A percentile compares a stretch with the other conserved stretches of the same genome.
Evolutionary conservation across 2,113 vertebrate genomes (phyloP).

Genomic region (Garra rufa): DNA sequence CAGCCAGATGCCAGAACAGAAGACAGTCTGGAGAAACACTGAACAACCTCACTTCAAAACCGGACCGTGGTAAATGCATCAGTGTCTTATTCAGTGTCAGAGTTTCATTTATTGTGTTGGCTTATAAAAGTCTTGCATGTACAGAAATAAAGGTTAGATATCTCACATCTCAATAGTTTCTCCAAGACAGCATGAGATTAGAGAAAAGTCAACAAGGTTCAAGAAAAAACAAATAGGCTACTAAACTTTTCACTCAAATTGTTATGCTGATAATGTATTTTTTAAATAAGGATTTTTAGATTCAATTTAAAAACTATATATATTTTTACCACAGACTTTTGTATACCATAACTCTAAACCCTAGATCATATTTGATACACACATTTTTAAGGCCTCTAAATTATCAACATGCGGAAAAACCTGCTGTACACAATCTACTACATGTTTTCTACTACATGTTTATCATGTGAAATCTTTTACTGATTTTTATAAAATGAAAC

Average conservation of each 20-base stretch:
- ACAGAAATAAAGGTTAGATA: not conserved
- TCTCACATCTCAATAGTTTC: not conserved
- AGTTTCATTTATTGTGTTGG: not conserved
- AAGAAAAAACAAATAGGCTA: not conserved
- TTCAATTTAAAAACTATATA: not conserved
- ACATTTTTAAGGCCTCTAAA: not conserved
- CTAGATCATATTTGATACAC: not conserved
- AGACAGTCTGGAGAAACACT: constrained; percentile 70
- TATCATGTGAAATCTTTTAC: not conserved
- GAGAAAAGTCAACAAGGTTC: not conserved
- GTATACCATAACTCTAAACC: not conserved
- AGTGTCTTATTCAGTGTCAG: not conserved
- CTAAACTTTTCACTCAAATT: not conserved
- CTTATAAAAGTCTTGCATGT: not conserved
- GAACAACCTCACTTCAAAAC: constrained; percentile 67
- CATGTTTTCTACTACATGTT: no score
- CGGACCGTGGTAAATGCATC: constrained; percentile 72
- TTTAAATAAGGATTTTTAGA: not conserved
- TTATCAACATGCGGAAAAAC: not conserved
- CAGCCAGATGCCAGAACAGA: constrained; percentile 72
- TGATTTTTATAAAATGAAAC: not conserved
- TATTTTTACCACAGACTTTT: not conserved
- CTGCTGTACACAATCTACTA: not conserved
- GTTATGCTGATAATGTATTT: not conserved
- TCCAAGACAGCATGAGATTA: not conserved